Conservation (phyloP, 2,113 vertebrate genomes). For the Chaenogobius annularis region DNA sequence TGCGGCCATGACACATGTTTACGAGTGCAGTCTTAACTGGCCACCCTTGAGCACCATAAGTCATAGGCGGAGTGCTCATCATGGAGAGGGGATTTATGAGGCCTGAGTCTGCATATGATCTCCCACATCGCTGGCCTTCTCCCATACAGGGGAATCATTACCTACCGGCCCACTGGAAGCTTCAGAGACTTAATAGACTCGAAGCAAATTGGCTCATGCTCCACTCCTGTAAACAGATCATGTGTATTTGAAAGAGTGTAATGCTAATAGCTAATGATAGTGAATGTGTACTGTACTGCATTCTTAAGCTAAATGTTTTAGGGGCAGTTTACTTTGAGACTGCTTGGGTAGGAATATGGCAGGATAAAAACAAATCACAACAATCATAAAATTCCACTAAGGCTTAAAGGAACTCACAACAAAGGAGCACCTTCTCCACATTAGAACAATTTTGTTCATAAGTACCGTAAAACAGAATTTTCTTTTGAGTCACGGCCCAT, state of each 20-base stretch:
- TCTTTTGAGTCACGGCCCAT: too few relatives aligned
- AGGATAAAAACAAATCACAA: neutral
- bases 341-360: neutral
- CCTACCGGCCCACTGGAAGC: slow-evolving; percentile 56
- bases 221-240: slow-evolving; percentile 36
- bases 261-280: neutral
- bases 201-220: slow-evolving; percentile 51
- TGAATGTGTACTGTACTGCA: neutral
- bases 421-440: too few relatives aligned
- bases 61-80: slow-evolving; percentile 73
- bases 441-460: too few relatives aligned
- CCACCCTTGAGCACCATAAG: slow-evolving; percentile 68
- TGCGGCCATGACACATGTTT: slow-evolving; percentile 63
- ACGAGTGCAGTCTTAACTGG: slow-evolving; percentile 74
- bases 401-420: too few relatives aligned
- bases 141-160: slow-evolving; percentile 69
- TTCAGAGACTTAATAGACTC: slow-evolving; percentile 64
- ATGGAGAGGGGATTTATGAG: slow-evolving; percentile 72
- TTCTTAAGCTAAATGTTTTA: neutral
- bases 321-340: neutral
- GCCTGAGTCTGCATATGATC: slow-evolving; percentile 68
- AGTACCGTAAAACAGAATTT: too few relatives aligned
- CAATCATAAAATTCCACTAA: too few relatives aligned
- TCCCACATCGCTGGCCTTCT: slow-evolving; percentile 35
- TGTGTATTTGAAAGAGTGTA: slow-evolving; percentile 9